A percentile compares a stretch with the other conserved stretches of the same genome.
Conservation (phyloP, 2,113 vertebrate genomes). For the Maccullochella peelii region DNA sequence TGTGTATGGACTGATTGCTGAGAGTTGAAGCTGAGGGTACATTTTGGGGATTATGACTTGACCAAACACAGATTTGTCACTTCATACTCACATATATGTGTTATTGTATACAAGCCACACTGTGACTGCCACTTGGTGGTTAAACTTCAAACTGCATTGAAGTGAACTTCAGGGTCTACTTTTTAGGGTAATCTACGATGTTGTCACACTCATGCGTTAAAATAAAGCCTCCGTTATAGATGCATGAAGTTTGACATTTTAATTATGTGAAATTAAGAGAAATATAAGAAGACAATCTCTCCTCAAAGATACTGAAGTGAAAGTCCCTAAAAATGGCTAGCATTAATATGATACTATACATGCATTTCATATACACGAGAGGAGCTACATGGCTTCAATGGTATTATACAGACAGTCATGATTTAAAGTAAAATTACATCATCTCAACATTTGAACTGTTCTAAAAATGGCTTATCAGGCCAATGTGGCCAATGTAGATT, state of each 20-base stretch:
- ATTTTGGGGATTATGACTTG: background rate
- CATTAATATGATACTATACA: background rate
- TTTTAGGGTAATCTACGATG: background rate
- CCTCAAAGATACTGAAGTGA: background rate
- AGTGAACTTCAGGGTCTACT: background rate
- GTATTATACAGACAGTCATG: background rate
- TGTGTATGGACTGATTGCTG: background rate
- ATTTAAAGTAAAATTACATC: background rate
- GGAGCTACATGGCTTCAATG: background rate
- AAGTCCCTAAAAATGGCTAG: background rate
- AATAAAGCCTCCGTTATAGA: background rate
- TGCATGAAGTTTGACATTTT: background rate
- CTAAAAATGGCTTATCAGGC: background rate
- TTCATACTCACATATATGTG: background rate
- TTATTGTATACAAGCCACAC: too few species aligned
- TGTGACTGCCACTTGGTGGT: background rate
- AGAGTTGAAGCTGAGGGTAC: background rate
- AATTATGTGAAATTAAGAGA: background rate
- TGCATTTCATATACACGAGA: background rate
- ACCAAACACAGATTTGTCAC: background rate
- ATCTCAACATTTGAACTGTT: too few species aligned
- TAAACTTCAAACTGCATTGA: background rate
- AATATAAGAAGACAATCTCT: background rate
- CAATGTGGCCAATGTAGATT: background rate
- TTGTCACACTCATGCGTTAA: background rate